Evolutionary conservation across 2,113 vertebrate genomes (phyloP).

Genomic region (Oncorhynchus keta): DNA sequence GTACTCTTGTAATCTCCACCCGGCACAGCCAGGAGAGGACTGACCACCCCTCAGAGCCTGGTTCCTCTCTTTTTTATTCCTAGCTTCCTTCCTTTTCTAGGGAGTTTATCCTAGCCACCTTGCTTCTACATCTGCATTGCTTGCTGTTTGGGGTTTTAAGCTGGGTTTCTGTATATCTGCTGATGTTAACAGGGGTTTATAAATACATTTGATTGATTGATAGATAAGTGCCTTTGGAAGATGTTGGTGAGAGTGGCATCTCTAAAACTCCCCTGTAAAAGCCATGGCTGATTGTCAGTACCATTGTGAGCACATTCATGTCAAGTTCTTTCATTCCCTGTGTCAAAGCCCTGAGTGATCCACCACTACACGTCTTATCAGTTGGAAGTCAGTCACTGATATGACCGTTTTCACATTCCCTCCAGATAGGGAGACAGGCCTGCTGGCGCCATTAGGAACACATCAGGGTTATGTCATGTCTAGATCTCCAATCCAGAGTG

Average conservation of each 20-base stretch:
- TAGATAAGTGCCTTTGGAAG: constrained; percentile 22
- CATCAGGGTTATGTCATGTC: constrained; percentile 19
- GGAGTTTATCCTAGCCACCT: too few species aligned
- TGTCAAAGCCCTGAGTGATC: constrained; percentile 40
- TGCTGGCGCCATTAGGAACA: constrained; percentile 18
- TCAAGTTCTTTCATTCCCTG: constrained; percentile 48
- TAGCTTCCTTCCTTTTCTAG: too few species aligned
- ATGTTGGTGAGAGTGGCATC: neutral
- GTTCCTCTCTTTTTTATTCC: too few species aligned
- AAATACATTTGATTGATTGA: too few species aligned
- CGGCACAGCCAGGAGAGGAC: too few species aligned
- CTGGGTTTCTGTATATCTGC: too few species aligned
- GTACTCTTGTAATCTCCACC: too few species aligned
- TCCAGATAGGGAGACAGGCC: constrained; percentile 1
- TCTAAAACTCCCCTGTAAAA: constrained; percentile 30
- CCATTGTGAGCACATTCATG: constrained; percentile 42
- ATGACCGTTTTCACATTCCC: constrained; percentile 52
- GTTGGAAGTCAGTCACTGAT: constrained; percentile 32
- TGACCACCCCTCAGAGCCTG: too few species aligned
- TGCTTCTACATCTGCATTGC: too few species aligned
- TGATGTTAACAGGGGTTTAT: too few species aligned
- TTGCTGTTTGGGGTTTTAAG: too few species aligned
- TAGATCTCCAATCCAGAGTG: neutral
- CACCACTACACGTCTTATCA: constrained; percentile 52
- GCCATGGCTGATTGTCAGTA: constrained; percentile 41